A percentile compares a stretch with the other conserved stretches of the same genome.
These are phyloP conservation scores for Zoanthus sociatus DNA, from an alignment of 92 coral and sea anemone genomes.

Conservation along the genomic window DNA sequence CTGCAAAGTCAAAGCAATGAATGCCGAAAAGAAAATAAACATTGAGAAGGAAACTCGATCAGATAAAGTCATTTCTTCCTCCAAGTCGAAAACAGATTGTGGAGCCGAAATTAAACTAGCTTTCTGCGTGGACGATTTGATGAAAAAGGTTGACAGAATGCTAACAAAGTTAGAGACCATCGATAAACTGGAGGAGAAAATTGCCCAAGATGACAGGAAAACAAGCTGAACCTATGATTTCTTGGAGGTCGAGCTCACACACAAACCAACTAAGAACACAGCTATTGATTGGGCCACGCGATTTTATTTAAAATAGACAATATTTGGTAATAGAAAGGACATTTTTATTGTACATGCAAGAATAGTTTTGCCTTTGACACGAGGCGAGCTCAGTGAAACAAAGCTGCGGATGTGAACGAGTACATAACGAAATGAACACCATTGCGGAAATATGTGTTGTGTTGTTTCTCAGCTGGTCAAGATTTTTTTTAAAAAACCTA, in stretches of 20 bases:
- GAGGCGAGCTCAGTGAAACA: neutral
- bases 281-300: neutral
- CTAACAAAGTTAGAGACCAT: conserved; percentile 40
- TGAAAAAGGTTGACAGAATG: conserved; percentile 50
- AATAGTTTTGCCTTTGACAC: neutral
- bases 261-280: neutral
- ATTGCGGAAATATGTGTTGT: neutral
- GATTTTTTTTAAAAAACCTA: too few relatives aligned
- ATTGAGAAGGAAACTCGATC: conserved; percentile 7
- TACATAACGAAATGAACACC: neutral
- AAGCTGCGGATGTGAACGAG: conserved; percentile 5
- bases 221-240: neutral
- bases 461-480: neutral
- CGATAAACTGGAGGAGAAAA: conserved; percentile 40
- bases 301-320: neutral
- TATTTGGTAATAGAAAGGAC: conserved; percentile 1
- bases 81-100: conserved; percentile 38
- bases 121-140: conserved; percentile 51
- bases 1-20: conserved; percentile 8
- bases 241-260: neutral
- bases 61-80: conserved; percentile 5
- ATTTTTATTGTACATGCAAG: neutral
- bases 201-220: conserved; percentile 24
- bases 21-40: neutral
- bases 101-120: conserved; percentile 27